Base-by-base conservation (phyloP, 1,140 invertebrate genomes). In the Aleiodes sp. region DNA sequence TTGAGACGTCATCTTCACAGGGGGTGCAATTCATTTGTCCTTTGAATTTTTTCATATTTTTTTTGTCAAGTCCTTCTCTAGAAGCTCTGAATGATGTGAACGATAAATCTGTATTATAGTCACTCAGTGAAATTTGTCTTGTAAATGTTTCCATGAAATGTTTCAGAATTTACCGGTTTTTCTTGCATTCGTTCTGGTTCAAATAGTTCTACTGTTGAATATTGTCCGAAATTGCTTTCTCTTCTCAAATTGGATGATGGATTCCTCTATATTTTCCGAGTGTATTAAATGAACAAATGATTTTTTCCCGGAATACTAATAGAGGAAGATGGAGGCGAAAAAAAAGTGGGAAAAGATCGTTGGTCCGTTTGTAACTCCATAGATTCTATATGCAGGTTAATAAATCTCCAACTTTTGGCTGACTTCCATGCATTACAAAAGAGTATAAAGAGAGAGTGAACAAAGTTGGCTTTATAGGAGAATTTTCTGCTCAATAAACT, bases 401-500 rank as follows among this genome's bases (percentile, higher is more conserved):
- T 52, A 52, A 52, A 52, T 52, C 46, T 24, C 26, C 16, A 26
- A 56, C 33, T 35, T 28, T 70, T 70, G 71, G 71, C 68, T 59
- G 57, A 59, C 35, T 28, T 73, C 59, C 67, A 70, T 57, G 39
- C 65, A 63, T 41, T 37, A 62, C 70, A 67, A 67, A 41, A 33
- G 21, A 43, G 37, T 19, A 28, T 62, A 57, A 46, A 65, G 28
- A 52, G 29, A n/a, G 33, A 59, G 33, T 29, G 37, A 70, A 72
- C 66, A 72, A 78, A 79, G 76, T 79, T 79, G 78, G 77, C 73
- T 83, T 81, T 81, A 81, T 83, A 78, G 80, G 77, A 77, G 74
- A 82, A 84, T 84, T 82, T 84, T 83, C 81, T 84, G 80, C 78
- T 79, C 81, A 83, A 83, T 84, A 83, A 83, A 82, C 67, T 83